Evolutionary conservation across 1,140 invertebrate species (phyloP).

Genomic region (Teleogryllus occipitalis): DNA sequence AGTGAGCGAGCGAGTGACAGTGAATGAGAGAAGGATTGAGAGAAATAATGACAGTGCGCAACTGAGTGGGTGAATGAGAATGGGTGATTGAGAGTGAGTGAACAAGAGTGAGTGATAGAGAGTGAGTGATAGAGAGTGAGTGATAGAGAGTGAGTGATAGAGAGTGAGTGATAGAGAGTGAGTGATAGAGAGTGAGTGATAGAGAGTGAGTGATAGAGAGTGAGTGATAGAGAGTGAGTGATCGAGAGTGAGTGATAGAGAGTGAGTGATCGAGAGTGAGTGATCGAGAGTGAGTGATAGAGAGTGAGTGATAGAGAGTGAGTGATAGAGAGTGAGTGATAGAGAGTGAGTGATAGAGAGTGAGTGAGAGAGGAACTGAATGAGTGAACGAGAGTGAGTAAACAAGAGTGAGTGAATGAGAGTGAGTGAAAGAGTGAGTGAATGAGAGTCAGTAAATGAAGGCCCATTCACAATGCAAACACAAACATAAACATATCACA

Average conservation of each 20-base stretch:
- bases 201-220: neutral
- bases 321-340: neutral
- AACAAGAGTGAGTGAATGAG: too few relatives aligned
- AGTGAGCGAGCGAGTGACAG: neutral
- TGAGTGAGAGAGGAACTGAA: neutral
- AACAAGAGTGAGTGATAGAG: neutral
- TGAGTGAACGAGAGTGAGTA: too few relatives aligned
- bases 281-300: neutral
- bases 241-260: neutral
- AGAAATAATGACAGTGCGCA: neutral
- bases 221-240: neutral
- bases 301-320: neutral
- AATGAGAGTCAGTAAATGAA: too few relatives aligned
- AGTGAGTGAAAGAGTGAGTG: too few relatives aligned
- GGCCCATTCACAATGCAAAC: too few relatives aligned
- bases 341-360: neutral
- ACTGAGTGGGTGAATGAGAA: neutral
- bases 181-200: neutral
- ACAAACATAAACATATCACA: too few relatives aligned
- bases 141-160: neutral
- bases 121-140: neutral
- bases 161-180: neutral
- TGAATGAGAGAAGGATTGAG: neutral
- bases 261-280: neutral
- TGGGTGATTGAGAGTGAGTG: neutral